Evolutionary conservation across 2,888 invertebrate species (phyloP).

Genomic region (Idaea aversata): DNA sequence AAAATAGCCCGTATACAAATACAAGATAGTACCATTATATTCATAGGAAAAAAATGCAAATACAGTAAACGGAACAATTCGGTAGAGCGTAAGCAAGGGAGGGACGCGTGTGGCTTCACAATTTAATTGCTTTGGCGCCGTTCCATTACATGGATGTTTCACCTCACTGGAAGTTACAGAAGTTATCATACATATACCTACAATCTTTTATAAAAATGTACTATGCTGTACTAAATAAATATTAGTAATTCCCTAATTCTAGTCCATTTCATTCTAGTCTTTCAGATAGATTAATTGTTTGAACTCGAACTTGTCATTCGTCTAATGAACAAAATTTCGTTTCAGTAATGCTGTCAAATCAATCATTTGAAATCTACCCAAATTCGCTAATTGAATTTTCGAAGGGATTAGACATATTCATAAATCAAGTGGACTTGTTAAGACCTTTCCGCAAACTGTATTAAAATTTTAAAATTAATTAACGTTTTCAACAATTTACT

Average conservation of each 20-base stretch:
- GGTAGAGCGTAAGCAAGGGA: constrained; percentile 37
- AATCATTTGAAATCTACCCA: background rate
- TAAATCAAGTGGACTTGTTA: background rate
- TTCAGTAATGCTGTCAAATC: background rate
- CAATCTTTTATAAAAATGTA: too few species aligned
- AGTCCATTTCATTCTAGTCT: too few species aligned
- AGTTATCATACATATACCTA: background rate
- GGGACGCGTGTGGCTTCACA: constrained; percentile 53
- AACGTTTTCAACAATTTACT: background rate
- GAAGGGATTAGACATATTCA: background rate
- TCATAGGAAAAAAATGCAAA: constrained; percentile 55
- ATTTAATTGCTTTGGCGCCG: constrained; percentile 75
- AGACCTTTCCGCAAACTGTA: background rate
- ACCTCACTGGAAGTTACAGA: constrained; percentile 28
- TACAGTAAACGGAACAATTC: constrained; percentile 56
- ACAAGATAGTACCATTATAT: constrained; percentile 17
- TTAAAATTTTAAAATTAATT: background rate
- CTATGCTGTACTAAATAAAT: too few species aligned
- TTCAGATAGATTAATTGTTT: background rate
- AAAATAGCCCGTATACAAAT: background rate
- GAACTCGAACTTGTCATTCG: background rate
- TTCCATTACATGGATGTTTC: constrained; percentile 50
- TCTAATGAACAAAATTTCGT: background rate
- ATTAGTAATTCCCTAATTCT: too few species aligned
- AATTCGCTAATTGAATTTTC: background rate